Percentiles rank a stretch among this genome's conserved stretches.
These are phyloP conservation scores for Delia radicum DNA, from an alignment of 1,140 invertebrate genomes.

Conservation along the genomic window DNA sequence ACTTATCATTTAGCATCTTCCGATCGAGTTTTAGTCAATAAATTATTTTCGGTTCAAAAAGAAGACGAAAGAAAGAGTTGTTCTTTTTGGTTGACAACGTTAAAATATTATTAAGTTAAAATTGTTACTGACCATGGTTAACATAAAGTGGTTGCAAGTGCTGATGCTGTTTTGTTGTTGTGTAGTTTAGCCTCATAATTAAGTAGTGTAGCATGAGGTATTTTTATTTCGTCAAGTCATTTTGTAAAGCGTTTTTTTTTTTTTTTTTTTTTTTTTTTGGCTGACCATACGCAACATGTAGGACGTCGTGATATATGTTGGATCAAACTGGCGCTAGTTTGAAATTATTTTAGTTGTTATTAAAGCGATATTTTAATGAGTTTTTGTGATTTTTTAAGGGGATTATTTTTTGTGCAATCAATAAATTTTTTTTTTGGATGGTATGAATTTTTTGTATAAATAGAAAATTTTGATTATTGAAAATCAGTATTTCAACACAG, in stretches of 20 bases:
- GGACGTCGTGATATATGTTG: neutral
- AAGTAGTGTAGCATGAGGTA: neutral
- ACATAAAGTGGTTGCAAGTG: neutral
- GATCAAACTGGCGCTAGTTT: constrained; percentile 10
- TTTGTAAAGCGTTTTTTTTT: neutral
- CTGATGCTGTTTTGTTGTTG: no score
- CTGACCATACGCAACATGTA: neutral
- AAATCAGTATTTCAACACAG: neutral
- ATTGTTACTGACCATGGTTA: constrained; percentile 20
- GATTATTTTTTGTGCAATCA: neutral
- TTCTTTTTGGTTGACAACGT: no score
- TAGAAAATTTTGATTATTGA: neutral
- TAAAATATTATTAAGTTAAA: neutral
- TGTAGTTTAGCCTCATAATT: neutral
- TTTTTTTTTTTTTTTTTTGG: neutral
- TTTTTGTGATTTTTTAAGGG: neutral
- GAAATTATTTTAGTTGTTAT: no score
- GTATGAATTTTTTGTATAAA: constrained; percentile 19
- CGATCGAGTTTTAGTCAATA: no score
- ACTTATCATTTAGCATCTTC: no score
- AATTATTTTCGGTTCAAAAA: no score
- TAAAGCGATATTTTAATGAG: neutral
- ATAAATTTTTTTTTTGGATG: neutral
- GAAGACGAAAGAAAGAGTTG: no score
- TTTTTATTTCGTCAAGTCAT: neutral